phyloP scores from a whole-genome alignment of 2,113 vertebrate genomes.

The human (Homo sapiens) region DNA sequence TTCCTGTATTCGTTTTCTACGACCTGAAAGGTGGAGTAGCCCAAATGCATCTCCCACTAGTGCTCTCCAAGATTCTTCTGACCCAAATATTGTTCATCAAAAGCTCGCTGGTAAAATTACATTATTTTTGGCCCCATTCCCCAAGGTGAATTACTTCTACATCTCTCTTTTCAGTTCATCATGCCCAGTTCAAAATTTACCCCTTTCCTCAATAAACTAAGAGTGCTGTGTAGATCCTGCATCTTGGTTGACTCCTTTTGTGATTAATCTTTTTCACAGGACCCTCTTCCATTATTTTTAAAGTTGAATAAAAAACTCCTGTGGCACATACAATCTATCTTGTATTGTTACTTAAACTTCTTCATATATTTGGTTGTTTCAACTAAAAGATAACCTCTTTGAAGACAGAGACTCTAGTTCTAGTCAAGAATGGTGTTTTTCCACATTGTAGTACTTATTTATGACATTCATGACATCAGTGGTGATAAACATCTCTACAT shows the following conservation, averaged over 20 bases:
- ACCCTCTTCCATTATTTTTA: not conserved
- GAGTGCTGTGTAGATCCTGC: not conserved
- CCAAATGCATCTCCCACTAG: too few relatives aligned
- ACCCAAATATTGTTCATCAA: not conserved
- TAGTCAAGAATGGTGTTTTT: not conserved
- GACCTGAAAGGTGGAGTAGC: not conserved
- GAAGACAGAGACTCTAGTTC: not conserved
- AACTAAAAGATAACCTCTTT: not conserved
- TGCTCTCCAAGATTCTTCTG: not conserved
- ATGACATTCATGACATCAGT: too few relatives aligned
- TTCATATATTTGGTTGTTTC: not conserved
- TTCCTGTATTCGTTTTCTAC: not conserved
- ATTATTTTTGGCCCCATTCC: not conserved
- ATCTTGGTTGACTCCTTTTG: not conserved
- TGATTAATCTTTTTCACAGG: not conserved
- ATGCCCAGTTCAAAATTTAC: not conserved
- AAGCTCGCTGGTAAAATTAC: not conserved
- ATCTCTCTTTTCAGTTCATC: not conserved
- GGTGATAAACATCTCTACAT: not conserved
- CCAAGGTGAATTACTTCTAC: not conserved
- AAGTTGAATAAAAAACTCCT: not conserved
- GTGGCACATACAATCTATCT: not conserved
- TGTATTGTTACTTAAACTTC: not conserved
- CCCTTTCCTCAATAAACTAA: not conserved
- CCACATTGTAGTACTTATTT: not conserved